Percentiles rank a stretch among this genome's conserved stretches.
Evolutionary conservation across 2,888 invertebrate genomes (phyloP).

Genomic region (Protula sp.): DNA sequence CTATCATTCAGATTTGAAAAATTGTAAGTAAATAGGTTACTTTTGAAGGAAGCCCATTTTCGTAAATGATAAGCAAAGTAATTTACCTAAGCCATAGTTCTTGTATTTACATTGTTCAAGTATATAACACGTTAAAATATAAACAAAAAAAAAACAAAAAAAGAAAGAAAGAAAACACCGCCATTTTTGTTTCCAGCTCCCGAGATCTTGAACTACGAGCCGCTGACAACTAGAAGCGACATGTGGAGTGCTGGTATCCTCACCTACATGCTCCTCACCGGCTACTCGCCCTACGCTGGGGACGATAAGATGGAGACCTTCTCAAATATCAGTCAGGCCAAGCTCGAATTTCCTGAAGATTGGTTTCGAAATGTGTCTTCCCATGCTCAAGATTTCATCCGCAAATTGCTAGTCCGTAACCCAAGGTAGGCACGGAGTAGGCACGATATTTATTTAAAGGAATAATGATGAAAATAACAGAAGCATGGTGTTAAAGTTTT

Average conservation of each 20-base stretch:
- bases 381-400: slow-evolving; percentile 84
- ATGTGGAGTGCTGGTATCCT: slow-evolving; percentile 96
- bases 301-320: slow-evolving; percentile 96
- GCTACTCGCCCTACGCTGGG: slow-evolving; percentile 92
- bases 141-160: too few species aligned
- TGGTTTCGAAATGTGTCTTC: slow-evolving; percentile 83
- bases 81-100: too few species aligned
- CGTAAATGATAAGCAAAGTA: too few species aligned
- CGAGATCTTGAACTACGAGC: slow-evolving; percentile 92
- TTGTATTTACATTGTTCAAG: too few species aligned
- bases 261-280: slow-evolving; percentile 87
- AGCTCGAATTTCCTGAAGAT: slow-evolving; percentile 87
- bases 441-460: too few species aligned
- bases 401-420: slow-evolving; percentile 81
- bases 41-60: too few species aligned
- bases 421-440: slow-evolving; percentile 91
- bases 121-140: too few species aligned
- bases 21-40: too few species aligned
- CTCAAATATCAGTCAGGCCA: slow-evolving; percentile 91
- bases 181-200: slow-evolving; percentile 75
- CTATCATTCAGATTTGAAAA: too few species aligned
- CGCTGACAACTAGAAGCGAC: slow-evolving; percentile 85
- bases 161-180: too few species aligned
- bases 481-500: too few species aligned
- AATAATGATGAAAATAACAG: too few species aligned